Evolutionary conservation across 2,888 invertebrate species (phyloP), one percentile per base, ranked within the genome.

Genomic region (Ophioninae sp.): DNA sequence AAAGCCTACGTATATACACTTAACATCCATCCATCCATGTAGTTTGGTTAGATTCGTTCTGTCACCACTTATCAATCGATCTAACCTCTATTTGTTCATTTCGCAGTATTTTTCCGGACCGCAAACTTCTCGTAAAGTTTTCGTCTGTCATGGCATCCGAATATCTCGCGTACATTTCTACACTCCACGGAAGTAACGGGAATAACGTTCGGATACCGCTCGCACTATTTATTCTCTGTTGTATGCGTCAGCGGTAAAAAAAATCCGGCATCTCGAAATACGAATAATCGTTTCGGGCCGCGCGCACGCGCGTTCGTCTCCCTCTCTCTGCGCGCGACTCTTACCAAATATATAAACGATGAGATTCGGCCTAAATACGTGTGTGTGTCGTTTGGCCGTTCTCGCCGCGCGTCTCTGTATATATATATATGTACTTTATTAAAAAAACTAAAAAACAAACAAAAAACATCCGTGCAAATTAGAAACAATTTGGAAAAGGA

Each of bases 291-390:
- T 50, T 44, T 50, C 50, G 17, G 13, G 50, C 50, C 21, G 50
- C 68, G 50, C 50, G 50, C 50, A 17, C 6, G 41, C 17, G 6
- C 17, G 50, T 50, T 13, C 6, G 5, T 50, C 10, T 0, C 50
- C 17, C 50, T 50, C 50, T 50, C 50, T 17, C 50, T 50, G 30
- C 50, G 21, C 41, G 50, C 30, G 44, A 59, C 30, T 62, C 41
- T 62, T 44, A 2, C 39, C 56, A 57, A 74, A 56, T 62, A 74
- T 74, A 50, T n/a, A 69, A 80, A 74, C 21, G 80, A 78, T 74
- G 78, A 84, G 81, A 89, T 84, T 86, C 88, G 89, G 89, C 87
- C 89, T 90, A 89, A 91, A 50, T 89, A 87, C 21, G 41, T 88
- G 87, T 88, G 87, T 89, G 87, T 89, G 87, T 90, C 87, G 50